Base-by-base conservation (phyloP, 2,888 invertebrate genomes). In the Megalurothrips usitatus region DNA sequence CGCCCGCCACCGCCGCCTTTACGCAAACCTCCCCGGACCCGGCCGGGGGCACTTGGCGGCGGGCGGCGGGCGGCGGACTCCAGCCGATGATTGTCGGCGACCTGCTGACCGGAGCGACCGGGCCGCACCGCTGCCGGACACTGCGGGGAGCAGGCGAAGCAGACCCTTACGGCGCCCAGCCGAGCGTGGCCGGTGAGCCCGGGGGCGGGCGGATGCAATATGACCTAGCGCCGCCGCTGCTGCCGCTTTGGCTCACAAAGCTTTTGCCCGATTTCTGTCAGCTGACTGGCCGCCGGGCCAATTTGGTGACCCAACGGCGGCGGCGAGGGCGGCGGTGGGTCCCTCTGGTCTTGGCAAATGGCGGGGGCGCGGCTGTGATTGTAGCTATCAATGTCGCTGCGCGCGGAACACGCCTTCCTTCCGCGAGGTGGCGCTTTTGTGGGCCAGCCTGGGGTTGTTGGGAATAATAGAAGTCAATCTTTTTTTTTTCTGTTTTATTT, bases 291-390 rank as follows among this genome's bases (percentile, higher is more conserved):
- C 68, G 26, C 58, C 14, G 19, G 6, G 58, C 1, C 68, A 75
- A 75, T 75, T 75, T 75, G 68, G 68, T 75, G 68, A 75, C 23
- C 26, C 68, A 75, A 75, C 23, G 26, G 68, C 34, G 34, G 34
- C n/a, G n/a, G n/a, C n/a, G n/a, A n/a, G n/a, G n/a, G n/a, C n/a
- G n/a, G n/a, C n/a, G n/a, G n/a, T n/a, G 34, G 34, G 34, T 6
- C 34, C 34, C 34, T 2, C 34, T 43, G 34, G 34, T 43, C 58
- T 58, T 58, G 58, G 58, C 58, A 58, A 58, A 58, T 19, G 34
- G 34, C 6, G 34, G 34, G 34, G 2, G 34, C 3, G 34, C 6
- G 34, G 34, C 6, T 43, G 34, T 43, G 34, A 43, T 43, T 43
- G 34, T 43, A 6, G 9, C 68, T 19, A 68, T 12, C 12, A 26